Percentiles rank a stretch among this genome's conserved stretches.
phyloP scores from a whole-genome alignment of 2,113 vertebrate genomes.

The Indicator maculatus region DNA sequence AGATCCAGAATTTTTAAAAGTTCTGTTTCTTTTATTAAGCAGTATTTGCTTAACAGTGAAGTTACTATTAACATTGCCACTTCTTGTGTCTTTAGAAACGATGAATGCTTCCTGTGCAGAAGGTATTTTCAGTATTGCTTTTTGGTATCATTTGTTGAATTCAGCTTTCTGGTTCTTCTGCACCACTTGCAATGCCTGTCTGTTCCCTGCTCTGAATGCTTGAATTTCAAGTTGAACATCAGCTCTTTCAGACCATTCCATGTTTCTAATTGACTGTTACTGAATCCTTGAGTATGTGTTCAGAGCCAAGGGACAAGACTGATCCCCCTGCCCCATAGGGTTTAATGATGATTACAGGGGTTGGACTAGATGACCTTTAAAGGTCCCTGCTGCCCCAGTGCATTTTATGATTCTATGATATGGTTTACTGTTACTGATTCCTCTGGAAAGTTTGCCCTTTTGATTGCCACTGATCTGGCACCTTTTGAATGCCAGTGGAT shows the following conservation, averaged over 20 bases:
- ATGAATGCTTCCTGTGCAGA: background rate
- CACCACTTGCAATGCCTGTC: background rate
- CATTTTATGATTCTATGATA: no score
- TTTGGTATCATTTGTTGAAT: background rate
- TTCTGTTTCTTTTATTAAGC: background rate
- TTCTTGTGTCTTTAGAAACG: background rate
- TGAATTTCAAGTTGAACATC: accelerated
- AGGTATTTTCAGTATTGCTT: background rate
- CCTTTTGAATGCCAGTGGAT: background rate
- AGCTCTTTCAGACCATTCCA: accelerated
- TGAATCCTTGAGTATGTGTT: accelerated
- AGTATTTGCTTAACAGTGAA: background rate
- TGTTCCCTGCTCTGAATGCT: accelerated
- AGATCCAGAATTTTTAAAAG: background rate
- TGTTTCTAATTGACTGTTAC: background rate
- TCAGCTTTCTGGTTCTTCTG: background rate
- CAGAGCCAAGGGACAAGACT: accelerated
- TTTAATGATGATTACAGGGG: background rate
- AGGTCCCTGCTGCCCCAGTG: no score
- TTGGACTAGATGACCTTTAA: no score
- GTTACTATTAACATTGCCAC: accelerated
- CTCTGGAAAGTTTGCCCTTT: background rate
- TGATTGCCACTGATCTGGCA: background rate
- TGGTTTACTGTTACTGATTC: background rate
- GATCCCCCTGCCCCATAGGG: accelerated